Base-by-base conservation (phyloP, 2,888 invertebrate genomes). In the Drosophila pegasa region DNA sequence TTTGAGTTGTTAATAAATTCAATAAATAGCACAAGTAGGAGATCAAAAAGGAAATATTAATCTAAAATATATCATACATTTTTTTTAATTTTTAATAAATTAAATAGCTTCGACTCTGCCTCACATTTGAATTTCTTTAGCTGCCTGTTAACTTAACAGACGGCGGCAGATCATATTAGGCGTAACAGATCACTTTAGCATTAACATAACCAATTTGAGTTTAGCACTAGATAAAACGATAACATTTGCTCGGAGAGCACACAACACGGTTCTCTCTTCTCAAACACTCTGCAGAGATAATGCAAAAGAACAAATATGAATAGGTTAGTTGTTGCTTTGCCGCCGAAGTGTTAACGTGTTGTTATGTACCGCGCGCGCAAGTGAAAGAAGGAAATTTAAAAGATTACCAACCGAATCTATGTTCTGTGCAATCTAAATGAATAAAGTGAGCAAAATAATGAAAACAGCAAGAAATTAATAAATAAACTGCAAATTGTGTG, bases 121-220 rank as follows among this genome's bases (percentile, higher is more conserved):
- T 2, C 7, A 20, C 1, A 20, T 40, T 40, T 40, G 6, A 25
- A 25, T 3, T 3, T 4, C 3, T 25, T 20, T 7, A 40, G 2
- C 12, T 2, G 10, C 3, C 20, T 25, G 35, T 51, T 37, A 29
- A 29, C 16, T 14, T 14, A 35, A 52, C 9, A 29, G 20, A 7
- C n/a, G 1, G 12, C 29, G 37, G 35, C 18, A 22, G 64, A 64
- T 65, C 66, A 65, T 31, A 41, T 40, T 35, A 54, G 10, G 1
- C 1, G 16, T 38, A 41, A 52, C 37, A 51, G 59, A 71, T 65
- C 74, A 38, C 22, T 18, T 18, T 12, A 14, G 8, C 31, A 45
- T 31, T 74, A 56, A 71, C 67, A 73, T 48, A 12, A 27, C 71
- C 71, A 73, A 29, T 56, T 51, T 50, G 71, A 71, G 71, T 59